Evolutionary conservation across 2,113 vertebrate genomes (phyloP), one percentile per base, ranked within the genome.

Genomic region (Anarrhichthys ocellatus): DNA sequence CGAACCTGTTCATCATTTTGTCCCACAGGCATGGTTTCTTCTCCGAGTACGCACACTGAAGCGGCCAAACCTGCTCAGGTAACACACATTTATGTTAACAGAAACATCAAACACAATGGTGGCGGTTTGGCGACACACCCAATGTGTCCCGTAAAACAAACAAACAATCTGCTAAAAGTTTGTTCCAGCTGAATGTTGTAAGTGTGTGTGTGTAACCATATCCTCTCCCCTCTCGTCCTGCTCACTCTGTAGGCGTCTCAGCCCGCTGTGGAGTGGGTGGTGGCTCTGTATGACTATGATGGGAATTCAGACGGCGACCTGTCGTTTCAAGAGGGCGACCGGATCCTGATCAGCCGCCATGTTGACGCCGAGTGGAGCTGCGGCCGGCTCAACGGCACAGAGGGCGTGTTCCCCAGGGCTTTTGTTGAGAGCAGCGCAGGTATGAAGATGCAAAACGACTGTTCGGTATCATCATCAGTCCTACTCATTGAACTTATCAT

Each of bases 321-420:
- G 11, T 83, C 97, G 63, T 97, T 99, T 84, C 92, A 80, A 84
- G 94, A 95, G 72, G 98, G 98, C 50, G 96, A 99, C 83, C 74
- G 73, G 32, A 97, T 99, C 88, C 95, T 96, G 79, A 82, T 99
- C 85, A 94, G 94, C 1, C 91, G 96, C 61, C 96, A 86, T 0
- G 40, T 98, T 0, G 94, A 97, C 62, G 63, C 88, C 0, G 95
- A 97, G 42, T 99, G 98, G 98, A 96, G 95, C 87, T 90, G 77
- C 48, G 98, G 98, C 58, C 94, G 94, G 68, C 89, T 98, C 71
- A 94, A 93, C 0, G 95, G 94, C 81, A 95, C 87, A 68, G 97
- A 98, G 79, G 98, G 98, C 2, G 92, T 97, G 82, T 97, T 99
- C 88, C 98, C 98, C 0, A 91, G 87, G 0, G 93, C 94, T 20